Base-by-base conservation (phyloP, 1,140 invertebrate genomes). In the Marisa cornuarietis region DNA sequence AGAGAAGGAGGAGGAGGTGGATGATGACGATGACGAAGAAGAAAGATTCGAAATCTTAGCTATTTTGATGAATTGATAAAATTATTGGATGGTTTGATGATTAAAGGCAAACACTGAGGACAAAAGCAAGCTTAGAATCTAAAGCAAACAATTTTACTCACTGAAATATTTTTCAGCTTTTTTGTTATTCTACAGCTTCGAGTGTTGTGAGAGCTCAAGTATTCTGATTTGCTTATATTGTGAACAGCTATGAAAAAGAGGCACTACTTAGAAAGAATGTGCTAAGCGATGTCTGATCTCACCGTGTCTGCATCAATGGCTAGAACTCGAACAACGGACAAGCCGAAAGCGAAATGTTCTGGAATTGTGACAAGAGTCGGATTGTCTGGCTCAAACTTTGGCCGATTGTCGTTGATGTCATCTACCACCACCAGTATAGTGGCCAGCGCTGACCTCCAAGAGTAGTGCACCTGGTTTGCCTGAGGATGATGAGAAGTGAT, bases 361-460 rank as follows among this genome's bases (percentile, higher is more conserved):
- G 72, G 54, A n/a, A 74, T 52, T 8, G 22, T 74, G 52, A 74
- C 72, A 52, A 62, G 54, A 74, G 58, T 62, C 1, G 24, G 31
- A 42, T 42, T 24, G 20, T 18, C 20, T 13, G 13, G 72, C 20
- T 49, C 16, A 31, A 74, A 74, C 49, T 31, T 8, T 13, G 72
- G 72, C 3, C 22, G 11, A 61, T 74, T 52, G 24, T 74, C 72
- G 72, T 74, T 62, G 72, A 74, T 31, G 72, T 74, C 72, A 61
- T 74, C 72, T 26, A 74, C n/a, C 42, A 74, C 14, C n/a, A 74
- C 52, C 72, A 61, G 58, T 26, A 74, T 13, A 6, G 72, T 74
- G 9, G 72, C 24, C 13, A 52, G 58, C 9, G 72, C 58, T 9
- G 72, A 74, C 14, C 72, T 10, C 52, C 52, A 74, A 16, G 22